Conservation (phyloP, 2,113 vertebrate species). For the Vulpes ferrilata region DNA sequence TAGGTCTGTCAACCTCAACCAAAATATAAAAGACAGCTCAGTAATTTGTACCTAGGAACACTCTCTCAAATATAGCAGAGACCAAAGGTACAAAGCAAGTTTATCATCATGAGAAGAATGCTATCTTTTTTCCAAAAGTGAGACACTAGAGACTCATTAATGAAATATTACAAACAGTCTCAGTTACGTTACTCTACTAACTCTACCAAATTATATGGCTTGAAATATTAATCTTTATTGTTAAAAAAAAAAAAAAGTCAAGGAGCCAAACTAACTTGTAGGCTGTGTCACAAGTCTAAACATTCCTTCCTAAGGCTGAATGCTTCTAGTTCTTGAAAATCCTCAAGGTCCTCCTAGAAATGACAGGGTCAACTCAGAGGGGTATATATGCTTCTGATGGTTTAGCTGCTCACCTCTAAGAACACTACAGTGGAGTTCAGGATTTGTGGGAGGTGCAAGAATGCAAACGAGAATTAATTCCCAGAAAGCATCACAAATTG, state of each 20-base stretch:
- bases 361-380: neutral
- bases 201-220: neutral
- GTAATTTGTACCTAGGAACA: neutral
- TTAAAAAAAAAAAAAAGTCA: neutral
- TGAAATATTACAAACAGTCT: neutral
- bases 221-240: slow-evolving; percentile 5
- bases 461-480: neutral
- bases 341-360: neutral
- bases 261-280: neutral
- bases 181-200: neutral
- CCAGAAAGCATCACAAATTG: neutral
- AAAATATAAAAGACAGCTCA: neutral
- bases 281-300: neutral
- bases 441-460: neutral
- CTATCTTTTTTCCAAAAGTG: neutral
- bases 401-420: neutral
- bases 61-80: neutral
- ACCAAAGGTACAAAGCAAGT: slow-evolving; percentile 3
- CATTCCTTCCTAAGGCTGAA: neutral
- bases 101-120: neutral
- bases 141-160: neutral
- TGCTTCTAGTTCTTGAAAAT: neutral
- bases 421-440: neutral
- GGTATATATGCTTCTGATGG: neutral
- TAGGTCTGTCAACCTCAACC: neutral